Conservation (phyloP, 2,888 invertebrate species). For the Cephus pulcher region DNA sequence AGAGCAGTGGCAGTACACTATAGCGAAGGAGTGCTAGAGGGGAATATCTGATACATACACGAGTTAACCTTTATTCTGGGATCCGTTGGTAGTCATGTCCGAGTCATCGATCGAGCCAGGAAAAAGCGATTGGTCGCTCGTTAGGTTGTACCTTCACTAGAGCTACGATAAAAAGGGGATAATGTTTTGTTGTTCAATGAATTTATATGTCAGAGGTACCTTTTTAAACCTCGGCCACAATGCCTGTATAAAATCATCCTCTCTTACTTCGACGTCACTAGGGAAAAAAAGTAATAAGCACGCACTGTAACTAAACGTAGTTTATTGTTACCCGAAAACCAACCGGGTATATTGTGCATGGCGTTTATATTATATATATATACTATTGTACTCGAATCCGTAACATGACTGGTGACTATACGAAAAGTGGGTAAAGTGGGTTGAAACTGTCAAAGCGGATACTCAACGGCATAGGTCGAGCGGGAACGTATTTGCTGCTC, state of each 20-base stretch:
- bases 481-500: too few relatives aligned
- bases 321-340: too few relatives aligned
- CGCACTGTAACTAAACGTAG: too few relatives aligned
- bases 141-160: conserved; percentile 27
- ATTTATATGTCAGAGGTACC: too few relatives aligned
- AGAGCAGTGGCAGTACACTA: too few relatives aligned
- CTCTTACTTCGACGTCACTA: too few relatives aligned
- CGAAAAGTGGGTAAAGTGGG: conserved; percentile 27
- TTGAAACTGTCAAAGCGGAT: conserved; percentile 33
- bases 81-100: not conserved
- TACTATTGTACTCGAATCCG: not conserved
- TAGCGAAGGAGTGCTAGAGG: conserved; percentile 11
- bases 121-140: conserved; percentile 39
- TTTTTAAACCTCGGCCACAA: too few relatives aligned
- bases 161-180: not conserved
- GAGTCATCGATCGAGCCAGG: conserved; percentile 35
- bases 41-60: too few relatives aligned
- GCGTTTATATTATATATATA: not conserved
- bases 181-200: too few relatives aligned
- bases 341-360: too few relatives aligned
- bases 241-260: too few relatives aligned
- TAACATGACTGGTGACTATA: not conserved
- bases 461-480: not conserved
- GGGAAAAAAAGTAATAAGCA: too few relatives aligned
- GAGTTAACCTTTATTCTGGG: not conserved